Conservation (phyloP, 1,140 invertebrate genomes). For the Aphelinus certus region DNA sequence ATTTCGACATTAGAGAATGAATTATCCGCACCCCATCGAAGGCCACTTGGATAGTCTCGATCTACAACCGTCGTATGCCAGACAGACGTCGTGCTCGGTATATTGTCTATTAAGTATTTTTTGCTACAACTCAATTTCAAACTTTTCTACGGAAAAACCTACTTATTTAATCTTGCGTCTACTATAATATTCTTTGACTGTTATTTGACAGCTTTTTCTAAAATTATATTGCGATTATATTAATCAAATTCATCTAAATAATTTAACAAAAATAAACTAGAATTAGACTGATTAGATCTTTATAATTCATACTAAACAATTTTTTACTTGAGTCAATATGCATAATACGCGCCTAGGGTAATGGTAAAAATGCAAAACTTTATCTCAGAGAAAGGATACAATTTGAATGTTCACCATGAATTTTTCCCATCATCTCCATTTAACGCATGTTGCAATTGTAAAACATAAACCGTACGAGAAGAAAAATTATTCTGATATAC, state of each 20-base stretch:
- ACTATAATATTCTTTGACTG: not conserved
- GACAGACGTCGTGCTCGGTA: conserved; percentile 21
- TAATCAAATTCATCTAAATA: too few relatives aligned
- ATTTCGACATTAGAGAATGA: conserved; percentile 5
- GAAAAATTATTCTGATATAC: too few relatives aligned
- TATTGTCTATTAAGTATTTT: conserved; percentile 31
- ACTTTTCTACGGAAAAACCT: not conserved
- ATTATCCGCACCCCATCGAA: conserved; percentile 15
- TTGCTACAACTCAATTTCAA: conserved; percentile 26
- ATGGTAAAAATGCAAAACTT: conserved; percentile 29
- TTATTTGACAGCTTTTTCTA: too few relatives aligned
- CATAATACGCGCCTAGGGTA: conserved; percentile 34
- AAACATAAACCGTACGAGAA: too few relatives aligned
- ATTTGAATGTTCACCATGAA: not conserved
- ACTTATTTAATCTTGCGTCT: not conserved
- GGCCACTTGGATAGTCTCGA: conserved; percentile 37
- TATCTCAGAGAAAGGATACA: conserved; percentile 26
- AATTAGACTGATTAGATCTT: too few relatives aligned
- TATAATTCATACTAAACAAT: too few relatives aligned
- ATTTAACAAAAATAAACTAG: too few relatives aligned
- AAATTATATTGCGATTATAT: too few relatives aligned
- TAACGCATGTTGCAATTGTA: too few relatives aligned
- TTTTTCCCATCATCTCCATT: too few relatives aligned
- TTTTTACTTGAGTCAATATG: too few relatives aligned
- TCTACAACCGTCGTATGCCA: conserved; percentile 24